Evolutionary conservation across 2,888 invertebrate species (phyloP).

Genomic region (Erebia aethiops): DNA sequence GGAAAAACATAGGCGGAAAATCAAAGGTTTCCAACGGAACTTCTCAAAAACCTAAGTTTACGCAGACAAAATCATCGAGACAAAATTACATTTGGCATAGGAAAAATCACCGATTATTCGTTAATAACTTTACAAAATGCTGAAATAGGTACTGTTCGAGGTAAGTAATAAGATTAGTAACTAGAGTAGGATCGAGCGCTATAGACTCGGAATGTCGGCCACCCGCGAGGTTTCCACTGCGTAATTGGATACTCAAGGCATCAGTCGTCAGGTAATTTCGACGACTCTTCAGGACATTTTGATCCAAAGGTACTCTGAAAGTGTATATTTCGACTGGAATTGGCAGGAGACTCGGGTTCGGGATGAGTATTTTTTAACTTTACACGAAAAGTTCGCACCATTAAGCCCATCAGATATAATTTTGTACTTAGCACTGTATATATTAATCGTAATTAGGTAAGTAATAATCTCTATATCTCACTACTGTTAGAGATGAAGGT

Average conservation of each 20-base stretch:
- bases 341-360: too few relatives aligned
- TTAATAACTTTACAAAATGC: background rate
- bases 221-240: slow-evolving; percentile 46
- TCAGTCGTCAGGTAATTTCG: slow-evolving; percentile 60
- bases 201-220: slow-evolving; percentile 44
- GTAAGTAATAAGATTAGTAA: slow-evolving; percentile 9
- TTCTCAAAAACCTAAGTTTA: too few relatives aligned
- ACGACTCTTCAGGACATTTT: slow-evolving; percentile 61
- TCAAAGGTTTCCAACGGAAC: too few relatives aligned
- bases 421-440: too few relatives aligned
- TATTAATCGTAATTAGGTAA: too few relatives aligned
- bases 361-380: too few relatives aligned
- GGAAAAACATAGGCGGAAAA: too few relatives aligned
- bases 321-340: background rate
- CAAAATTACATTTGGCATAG: background rate
- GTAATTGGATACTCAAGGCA: slow-evolving; percentile 68
- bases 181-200: background rate
- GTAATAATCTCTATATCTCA: too few relatives aligned
- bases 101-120: background rate
- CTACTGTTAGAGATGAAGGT: too few relatives aligned
- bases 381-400: too few relatives aligned
- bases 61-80: too few relatives aligned
- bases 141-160: background rate
- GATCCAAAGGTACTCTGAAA: slow-evolving; percentile 31
- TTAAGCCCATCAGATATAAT: too few relatives aligned